These are phyloP conservation scores for Lamprotornis superbus DNA, from an alignment of 2,113 vertebrate genomes.

Conservation along the genomic window DNA sequence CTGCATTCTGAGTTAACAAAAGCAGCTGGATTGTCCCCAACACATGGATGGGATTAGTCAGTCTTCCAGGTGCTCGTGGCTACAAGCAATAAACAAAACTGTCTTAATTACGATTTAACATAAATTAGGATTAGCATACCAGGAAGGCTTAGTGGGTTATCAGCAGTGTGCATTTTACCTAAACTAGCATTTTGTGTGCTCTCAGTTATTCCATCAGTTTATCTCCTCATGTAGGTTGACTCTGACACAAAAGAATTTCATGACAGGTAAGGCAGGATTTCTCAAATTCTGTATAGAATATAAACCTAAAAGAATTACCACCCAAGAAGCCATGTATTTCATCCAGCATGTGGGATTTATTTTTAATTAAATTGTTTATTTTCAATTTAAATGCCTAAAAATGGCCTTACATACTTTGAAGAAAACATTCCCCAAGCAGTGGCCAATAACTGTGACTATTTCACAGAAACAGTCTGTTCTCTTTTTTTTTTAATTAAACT, in stretches of 20 bases:
- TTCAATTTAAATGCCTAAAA: background rate
- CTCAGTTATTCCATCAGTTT: background rate
- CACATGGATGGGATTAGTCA: slow-evolving; percentile 28
- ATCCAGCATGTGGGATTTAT: background rate
- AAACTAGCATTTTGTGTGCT: background rate
- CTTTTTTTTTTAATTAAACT: background rate
- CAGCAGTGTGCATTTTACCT: background rate
- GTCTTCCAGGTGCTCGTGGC: background rate
- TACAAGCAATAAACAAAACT: slow-evolving; percentile 18
- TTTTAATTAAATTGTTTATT: background rate
- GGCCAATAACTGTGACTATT: background rate
- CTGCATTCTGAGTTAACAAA: background rate
- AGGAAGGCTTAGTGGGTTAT: slow-evolving; percentile 23
- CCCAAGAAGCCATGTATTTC: background rate
- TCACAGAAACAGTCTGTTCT: background rate
- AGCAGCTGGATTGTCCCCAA: background rate
- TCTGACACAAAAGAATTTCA: background rate
- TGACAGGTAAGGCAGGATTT: background rate
- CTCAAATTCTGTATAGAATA: background rate
- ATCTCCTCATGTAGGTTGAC: background rate
- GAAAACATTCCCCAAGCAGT: background rate
- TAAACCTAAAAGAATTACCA: background rate
- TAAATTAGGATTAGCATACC: slow-evolving; percentile 30
- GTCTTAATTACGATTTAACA: slow-evolving; percentile 1
- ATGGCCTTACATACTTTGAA: background rate